Conservation (phyloP, 2,797 vertebrate species). For the Micrastur ruficollis region DNA sequence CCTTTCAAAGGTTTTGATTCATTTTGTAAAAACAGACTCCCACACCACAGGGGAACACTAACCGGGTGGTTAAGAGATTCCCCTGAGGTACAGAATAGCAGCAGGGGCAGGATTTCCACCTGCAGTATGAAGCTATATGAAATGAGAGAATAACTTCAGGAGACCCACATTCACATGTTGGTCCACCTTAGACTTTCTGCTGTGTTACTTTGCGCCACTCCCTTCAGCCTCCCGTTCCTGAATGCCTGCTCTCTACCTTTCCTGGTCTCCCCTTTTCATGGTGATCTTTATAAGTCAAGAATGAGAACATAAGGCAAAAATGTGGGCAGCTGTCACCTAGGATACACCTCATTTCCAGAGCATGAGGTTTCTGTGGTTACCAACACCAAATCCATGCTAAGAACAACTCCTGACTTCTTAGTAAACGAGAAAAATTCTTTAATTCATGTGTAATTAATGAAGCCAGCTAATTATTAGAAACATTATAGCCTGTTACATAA, state of each 20-base stretch:
- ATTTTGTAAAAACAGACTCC: neutral
- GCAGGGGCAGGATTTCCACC: neutral
- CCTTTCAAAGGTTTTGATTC: neutral
- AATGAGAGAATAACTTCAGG: neutral
- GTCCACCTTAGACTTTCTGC: neutral
- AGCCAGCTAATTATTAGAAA: constrained; percentile 53
- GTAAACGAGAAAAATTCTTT: constrained; percentile 9
- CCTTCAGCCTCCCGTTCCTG: neutral
- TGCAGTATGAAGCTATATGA: neutral
- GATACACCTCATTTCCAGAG: neutral
- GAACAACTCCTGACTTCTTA: neutral
- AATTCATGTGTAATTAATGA: constrained; percentile 22
- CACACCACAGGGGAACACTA: neutral
- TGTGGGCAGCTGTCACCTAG: neutral
- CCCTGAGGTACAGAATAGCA: neutral
- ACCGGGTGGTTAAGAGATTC: neutral
- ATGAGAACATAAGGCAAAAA: neutral
- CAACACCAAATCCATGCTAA: neutral
- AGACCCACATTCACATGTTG: neutral
- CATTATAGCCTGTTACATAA: constrained; percentile 54
- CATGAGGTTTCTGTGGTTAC: neutral
- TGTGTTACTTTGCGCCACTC: neutral
- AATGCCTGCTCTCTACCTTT: neutral
- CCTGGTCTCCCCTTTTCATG: neutral
- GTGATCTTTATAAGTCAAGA: neutral